Percentiles rank a stretch among this genome's conserved stretches.
Conservation (phyloP, 2,113 vertebrate genomes). For the Zeus faber region DNA sequence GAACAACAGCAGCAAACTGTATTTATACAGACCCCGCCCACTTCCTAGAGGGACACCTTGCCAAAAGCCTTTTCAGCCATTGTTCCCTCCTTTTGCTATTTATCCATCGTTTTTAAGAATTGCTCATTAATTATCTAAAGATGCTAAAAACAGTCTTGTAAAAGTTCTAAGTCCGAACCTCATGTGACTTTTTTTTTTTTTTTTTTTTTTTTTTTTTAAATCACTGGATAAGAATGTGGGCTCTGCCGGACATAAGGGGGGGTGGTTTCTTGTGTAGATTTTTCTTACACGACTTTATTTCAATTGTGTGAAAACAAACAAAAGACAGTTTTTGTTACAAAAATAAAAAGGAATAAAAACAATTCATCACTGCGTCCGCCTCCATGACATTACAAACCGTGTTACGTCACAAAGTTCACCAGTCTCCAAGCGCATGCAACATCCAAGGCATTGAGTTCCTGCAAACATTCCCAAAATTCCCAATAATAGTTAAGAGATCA, state of each 20-base stretch:
- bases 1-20: no score
- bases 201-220: constrained; percentile 31
- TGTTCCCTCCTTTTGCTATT: constrained; percentile 7
- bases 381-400: constrained; percentile 47
- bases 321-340: constrained; percentile 72
- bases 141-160: constrained; percentile 3
- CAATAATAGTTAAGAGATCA: no score
- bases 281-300: constrained; percentile 79
- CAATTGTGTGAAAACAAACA: constrained; percentile 71
- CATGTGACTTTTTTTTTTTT: constrained; percentile 21
- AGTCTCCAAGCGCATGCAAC: constrained; percentile 57
- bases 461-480: constrained; percentile 28
- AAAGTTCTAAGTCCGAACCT: constrained; percentile 33
- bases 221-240: constrained; percentile 20
- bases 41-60: constrained; percentile 20
- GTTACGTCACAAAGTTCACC: constrained; percentile 21
- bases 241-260: constrained; percentile 28
- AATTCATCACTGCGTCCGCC: constrained; percentile 33
- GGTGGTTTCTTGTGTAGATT: constrained; percentile 66
- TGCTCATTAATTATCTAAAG: constrained; percentile 8
- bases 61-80: constrained; percentile 20
- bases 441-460: constrained; percentile 26
- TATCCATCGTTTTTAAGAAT: constrained; percentile 29
- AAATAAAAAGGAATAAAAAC: constrained; percentile 73
- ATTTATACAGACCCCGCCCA: constrained; percentile 33